phyloP scores from a whole-genome alignment of 1,140 invertebrate species.

The Pemphigus obesinymphae region DNA sequence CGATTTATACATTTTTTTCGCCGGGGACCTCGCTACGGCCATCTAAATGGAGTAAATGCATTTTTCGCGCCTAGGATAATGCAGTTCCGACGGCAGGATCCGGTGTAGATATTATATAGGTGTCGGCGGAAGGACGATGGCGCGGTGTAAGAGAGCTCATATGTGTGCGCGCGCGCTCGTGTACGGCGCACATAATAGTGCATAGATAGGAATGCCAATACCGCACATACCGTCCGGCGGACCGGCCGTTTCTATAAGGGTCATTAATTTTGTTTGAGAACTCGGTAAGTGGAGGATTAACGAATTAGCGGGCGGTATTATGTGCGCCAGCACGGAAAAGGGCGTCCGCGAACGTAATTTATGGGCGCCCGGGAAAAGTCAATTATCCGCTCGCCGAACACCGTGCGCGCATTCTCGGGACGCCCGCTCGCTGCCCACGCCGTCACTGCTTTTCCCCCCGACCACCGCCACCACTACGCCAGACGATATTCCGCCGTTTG shows the following conservation, averaged over 20 bases:
- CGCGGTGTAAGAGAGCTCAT: too few relatives aligned
- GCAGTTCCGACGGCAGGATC: too few relatives aligned
- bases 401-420: slow-evolving; percentile 20
- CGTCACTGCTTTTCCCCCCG: too few relatives aligned
- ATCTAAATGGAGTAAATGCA: too few relatives aligned
- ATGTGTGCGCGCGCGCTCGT: not conserved
- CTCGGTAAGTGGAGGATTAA: slow-evolving; percentile 41
- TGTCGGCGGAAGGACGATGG: too few relatives aligned
- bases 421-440: not conserved
- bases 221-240: not conserved
- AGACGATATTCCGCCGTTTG: not conserved
- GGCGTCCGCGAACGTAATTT: slow-evolving; percentile 36
- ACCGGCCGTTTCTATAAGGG: slow-evolving; percentile 33
- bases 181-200: not conserved
- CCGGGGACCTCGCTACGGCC: too few relatives aligned
- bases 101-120: too few relatives aligned
- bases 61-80: too few relatives aligned
- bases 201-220: slow-evolving; percentile 10
- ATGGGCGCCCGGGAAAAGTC: slow-evolving; percentile 35
- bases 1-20: too few relatives aligned
- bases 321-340: slow-evolving; percentile 31
- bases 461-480: not conserved
- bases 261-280: slow-evolving; percentile 41
- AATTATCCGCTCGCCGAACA: slow-evolving; percentile 34
- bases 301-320: slow-evolving; percentile 34